Percentiles rank a stretch among this genome's conserved stretches.
Conservation (phyloP, 92 coral and sea anemone species). For the Micromussa lordhowensis region DNA sequence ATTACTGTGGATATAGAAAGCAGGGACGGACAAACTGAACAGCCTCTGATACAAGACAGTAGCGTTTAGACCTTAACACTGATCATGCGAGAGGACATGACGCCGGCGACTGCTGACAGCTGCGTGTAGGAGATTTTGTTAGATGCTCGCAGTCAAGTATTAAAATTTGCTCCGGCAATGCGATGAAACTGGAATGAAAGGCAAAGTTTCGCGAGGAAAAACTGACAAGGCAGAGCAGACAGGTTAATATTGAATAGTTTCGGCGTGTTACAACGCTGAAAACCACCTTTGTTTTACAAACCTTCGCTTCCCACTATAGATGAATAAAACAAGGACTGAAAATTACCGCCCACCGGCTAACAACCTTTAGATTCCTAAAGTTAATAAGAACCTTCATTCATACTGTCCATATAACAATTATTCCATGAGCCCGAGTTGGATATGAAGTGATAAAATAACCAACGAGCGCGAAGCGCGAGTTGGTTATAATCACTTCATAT, state of each 20-base stretch:
- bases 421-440: too few species aligned
- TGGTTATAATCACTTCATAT: too few species aligned
- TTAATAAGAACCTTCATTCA: background rate
- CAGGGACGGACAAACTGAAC: background rate
- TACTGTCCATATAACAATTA: background rate
- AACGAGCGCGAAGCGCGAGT: too few species aligned
- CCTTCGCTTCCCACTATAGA: background rate
- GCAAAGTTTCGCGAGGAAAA: background rate
- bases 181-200: background rate
- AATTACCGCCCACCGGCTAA: background rate
- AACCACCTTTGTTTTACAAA: background rate
- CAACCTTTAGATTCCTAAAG: background rate
- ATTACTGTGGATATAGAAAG: slow-evolving; percentile 37
- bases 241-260: background rate
- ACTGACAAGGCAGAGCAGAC: background rate
- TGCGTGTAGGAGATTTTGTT: background rate
- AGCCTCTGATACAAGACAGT: slow-evolving; percentile 8
- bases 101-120: too few species aligned
- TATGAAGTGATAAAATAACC: too few species aligned
- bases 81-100: background rate
- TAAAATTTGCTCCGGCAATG: background rate
- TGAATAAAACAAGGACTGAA: background rate
- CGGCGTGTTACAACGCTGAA: background rate
- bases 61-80: background rate
- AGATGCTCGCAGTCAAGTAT: background rate